Evolutionary conservation across 2,113 vertebrate species (phyloP), one percentile per base, ranked within the genome.

Genomic region (Bostrychus sinensis): DNA sequence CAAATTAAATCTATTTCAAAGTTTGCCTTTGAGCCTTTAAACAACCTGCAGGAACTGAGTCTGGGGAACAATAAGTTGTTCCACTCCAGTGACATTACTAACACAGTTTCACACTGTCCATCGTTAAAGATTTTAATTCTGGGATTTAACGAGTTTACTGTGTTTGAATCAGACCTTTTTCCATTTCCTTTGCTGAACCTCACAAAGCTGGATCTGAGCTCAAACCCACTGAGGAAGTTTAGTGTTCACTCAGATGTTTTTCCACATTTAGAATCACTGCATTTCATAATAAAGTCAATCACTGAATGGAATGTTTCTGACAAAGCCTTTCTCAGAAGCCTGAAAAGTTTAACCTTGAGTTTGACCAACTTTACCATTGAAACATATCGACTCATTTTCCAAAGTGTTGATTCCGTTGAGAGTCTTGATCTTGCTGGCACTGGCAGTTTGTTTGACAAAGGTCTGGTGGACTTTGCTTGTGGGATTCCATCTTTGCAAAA

Each of bases 401-500:
- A 80, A 32, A 82, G 63, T 23, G 54, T 82, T 16, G 84, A 71
- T 25, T 75, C 65, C 8, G 62, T 80, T 57, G 50, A 76, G 7
- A 32, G 87, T 37, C 69, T 88, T 2, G 1, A 6, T 16, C 22
- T 26, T 4, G 4, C n/a, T n/a, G n/a, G n/a, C n/a, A n/a, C n/a
- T 56, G 7, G 2, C 3, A 3, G 3, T 12, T 89, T 20, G 60
- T 9, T 70, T 69, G 23, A n/a, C n/a, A n/a, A 8, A 37, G 61
- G 20, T 56, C 54, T 91, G 50, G 48, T 86, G 14, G 68, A 72
- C 25, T 20, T 84, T 25, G 73, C 82, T 61, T 92, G 90, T 59
- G 68, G 71, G 16, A 64, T 81, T 41, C 72, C 79, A 50, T 41
- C 69, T 6, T 51, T 82, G 37, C 78, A 56, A 7, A 62, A 68